These are phyloP conservation scores for Chrysolina oricalcia DNA, from an alignment of 2,888 invertebrate genomes.

Conservation along the genomic window DNA sequence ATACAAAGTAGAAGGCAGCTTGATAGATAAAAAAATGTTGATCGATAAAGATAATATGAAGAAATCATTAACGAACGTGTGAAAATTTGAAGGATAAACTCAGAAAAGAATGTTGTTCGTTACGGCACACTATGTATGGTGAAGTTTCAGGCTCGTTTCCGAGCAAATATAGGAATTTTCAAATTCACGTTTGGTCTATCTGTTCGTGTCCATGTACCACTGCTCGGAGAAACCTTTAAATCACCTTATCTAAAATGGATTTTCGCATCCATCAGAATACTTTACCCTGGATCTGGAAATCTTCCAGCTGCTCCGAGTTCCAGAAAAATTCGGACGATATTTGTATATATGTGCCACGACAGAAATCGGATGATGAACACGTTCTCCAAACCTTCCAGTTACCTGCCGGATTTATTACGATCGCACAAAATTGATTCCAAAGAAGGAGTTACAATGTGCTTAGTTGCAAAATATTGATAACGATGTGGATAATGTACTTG, in stretches of 20 bases:
- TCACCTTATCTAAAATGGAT: slow-evolving; percentile 23
- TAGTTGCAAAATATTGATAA: neutral
- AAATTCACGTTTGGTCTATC: neutral
- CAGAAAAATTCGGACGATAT: slow-evolving; percentile 1
- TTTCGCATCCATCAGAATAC: slow-evolving; percentile 19
- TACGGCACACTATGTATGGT: too few species aligned
- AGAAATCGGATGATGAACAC: neutral
- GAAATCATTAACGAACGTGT: too few species aligned
- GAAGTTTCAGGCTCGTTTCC: neutral
- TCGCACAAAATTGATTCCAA: neutral
- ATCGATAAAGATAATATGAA: too few species aligned
- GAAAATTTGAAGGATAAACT: too few species aligned
- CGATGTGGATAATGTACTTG: too few species aligned
- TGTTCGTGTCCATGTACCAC: neutral
- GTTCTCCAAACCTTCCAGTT: neutral
- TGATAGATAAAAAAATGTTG: too few species aligned
- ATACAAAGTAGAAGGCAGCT: too few species aligned
- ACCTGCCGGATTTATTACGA: neutral
- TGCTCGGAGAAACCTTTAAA: slow-evolving; percentile 8
- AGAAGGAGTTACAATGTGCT: neutral
- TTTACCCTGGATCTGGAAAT: slow-evolving; percentile 8
- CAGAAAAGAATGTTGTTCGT: too few species aligned
- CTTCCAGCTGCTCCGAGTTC: slow-evolving; percentile 3
- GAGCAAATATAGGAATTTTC: neutral
- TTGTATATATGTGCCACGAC: slow-evolving; percentile 11